A percentile compares a stretch with the other conserved stretches of the same genome.
Conservation (phyloP, 1,140 invertebrate species). For the Globodera rostochiensis region DNA sequence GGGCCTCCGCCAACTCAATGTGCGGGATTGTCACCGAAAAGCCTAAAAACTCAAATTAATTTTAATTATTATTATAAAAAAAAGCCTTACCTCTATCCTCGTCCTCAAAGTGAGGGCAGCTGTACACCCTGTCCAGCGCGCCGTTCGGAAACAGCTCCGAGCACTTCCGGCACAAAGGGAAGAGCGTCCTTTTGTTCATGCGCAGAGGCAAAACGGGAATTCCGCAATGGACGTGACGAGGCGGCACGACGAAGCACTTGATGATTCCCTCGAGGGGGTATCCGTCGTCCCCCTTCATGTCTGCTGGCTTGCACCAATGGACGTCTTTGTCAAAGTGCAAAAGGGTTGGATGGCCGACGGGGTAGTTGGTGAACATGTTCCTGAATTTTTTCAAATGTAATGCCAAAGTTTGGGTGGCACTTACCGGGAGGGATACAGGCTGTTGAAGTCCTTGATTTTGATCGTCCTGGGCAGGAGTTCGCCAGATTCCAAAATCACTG, state of each 20-base stretch:
- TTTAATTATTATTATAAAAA: background rate
- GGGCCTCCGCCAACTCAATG: background rate
- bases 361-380: slow-evolving; percentile 6
- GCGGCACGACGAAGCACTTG: background rate
- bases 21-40: background rate
- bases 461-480: background rate
- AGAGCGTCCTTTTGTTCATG: background rate
- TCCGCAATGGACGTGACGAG: background rate
- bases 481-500: background rate
- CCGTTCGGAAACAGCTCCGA: background rate
- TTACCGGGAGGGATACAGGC: background rate
- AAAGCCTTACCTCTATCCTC: background rate
- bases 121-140: background rate
- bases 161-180: slow-evolving; percentile 8
- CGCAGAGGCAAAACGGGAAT: background rate
- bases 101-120: background rate
- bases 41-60: background rate
- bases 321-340: background rate
- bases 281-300: background rate
- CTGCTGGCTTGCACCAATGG: background rate
- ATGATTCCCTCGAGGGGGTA: background rate
- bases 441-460: slow-evolving; percentile 7
- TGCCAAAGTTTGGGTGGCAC: background rate
- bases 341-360: background rate
- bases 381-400: background rate